Evolutionary conservation across 2,113 vertebrate species (phyloP).

Genomic region (Notothenia rossii): DNA sequence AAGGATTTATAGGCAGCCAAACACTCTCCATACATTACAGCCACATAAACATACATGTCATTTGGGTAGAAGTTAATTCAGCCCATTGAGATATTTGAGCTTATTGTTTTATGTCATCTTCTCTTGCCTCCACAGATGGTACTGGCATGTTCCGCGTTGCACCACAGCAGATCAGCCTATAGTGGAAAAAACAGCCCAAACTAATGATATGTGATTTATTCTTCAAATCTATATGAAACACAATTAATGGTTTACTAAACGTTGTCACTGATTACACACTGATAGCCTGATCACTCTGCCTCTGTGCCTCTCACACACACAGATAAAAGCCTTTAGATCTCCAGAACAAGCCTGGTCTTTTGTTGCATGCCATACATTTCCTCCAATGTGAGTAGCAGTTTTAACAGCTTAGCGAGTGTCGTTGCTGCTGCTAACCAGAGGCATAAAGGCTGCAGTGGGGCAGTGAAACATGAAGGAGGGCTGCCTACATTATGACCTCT

Average conservation of each 20-base stretch:
- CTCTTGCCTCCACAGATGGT: conserved; percentile 8
- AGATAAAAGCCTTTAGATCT: conserved; percentile 23
- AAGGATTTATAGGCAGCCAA: not conserved
- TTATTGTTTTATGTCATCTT: conserved; percentile 2
- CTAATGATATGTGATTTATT: conserved; percentile 26
- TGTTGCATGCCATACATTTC: conserved; percentile 45
- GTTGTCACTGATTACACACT: not conserved
- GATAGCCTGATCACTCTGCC: not conserved
- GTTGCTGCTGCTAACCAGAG: conserved; percentile 30
- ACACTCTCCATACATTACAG: not conserved
- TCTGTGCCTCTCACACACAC: not conserved
- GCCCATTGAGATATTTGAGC: conserved; percentile 4
- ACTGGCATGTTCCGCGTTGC: not conserved
- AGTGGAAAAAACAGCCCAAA: conserved; percentile 26
- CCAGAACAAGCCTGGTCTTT: conserved; percentile 30
- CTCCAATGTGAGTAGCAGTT: conserved; percentile 34
- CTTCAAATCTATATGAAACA: conserved; percentile 33
- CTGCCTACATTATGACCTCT: conserved; percentile 42
- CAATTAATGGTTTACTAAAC: conserved; percentile 35
- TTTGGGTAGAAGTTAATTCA: conserved; percentile 6
- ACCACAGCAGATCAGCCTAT: not conserved
- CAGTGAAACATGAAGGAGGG: conserved; percentile 66
- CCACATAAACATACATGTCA: not conserved
- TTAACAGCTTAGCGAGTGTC: conserved; percentile 55
- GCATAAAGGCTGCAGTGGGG: conserved; percentile 53